phyloP scores from a whole-genome alignment of 2,113 vertebrate genomes.

The Gobio gobio region DNA sequence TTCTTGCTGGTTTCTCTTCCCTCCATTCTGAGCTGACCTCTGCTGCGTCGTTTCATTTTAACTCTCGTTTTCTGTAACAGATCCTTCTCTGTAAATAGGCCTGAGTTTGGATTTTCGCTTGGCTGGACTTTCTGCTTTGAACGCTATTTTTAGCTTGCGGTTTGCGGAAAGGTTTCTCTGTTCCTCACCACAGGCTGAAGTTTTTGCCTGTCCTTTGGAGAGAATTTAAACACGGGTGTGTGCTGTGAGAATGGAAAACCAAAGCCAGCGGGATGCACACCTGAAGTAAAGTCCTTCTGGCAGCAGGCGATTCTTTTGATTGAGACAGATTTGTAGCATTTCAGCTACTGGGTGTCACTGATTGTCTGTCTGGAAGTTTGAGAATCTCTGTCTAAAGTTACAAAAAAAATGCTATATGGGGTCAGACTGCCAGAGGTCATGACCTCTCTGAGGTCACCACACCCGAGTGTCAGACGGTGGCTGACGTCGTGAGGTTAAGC shows the following conservation, averaged over 20 bases:
- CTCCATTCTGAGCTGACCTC: neutral
- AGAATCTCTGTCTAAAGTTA: constrained; percentile 44
- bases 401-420: neutral
- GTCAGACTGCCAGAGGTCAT: constrained; percentile 30
- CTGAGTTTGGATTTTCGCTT: constrained; percentile 55
- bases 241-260: constrained; percentile 41
- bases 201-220: constrained; percentile 34
- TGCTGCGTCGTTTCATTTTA: constrained; percentile 24
- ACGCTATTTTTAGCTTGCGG: constrained; percentile 59
- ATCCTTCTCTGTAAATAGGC: constrained; percentile 53
- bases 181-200: constrained; percentile 53
- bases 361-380: constrained; percentile 43
- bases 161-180: constrained; percentile 56
- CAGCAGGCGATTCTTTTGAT: neutral
- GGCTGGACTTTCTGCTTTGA: constrained; percentile 55
- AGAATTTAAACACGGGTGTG: constrained; percentile 48
- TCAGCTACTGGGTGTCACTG: constrained; percentile 35
- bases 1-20: constrained; percentile 17
- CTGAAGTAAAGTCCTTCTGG: neutral
- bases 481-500: constrained; percentile 33
- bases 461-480: neutral
- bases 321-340: constrained; percentile 19
- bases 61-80: constrained; percentile 47
- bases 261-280: constrained; percentile 38
- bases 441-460: constrained; percentile 41